Evolutionary conservation across 2,888 invertebrate species (phyloP).

Genomic region (Trachelus stipa): DNA sequence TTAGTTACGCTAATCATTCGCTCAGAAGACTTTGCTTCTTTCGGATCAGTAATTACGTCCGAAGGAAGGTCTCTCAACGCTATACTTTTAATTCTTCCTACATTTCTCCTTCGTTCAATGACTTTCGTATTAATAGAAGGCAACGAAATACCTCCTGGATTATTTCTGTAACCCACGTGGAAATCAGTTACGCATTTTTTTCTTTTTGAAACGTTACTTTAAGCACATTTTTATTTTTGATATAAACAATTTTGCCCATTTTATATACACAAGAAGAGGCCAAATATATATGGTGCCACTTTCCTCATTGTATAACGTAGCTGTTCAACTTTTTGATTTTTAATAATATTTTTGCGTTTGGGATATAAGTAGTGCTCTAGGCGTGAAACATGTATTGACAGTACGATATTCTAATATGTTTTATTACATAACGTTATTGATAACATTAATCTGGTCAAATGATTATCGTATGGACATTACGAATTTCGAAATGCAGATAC

Average conservation of each 20-base stretch:
- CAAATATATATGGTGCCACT: background rate
- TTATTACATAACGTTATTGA: background rate
- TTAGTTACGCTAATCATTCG: background rate
- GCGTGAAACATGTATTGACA: background rate
- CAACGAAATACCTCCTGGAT: background rate
- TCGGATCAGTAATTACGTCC: background rate
- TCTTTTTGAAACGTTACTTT: background rate
- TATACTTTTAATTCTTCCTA: background rate
- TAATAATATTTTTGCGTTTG: too few species aligned
- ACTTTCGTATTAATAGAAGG: background rate
- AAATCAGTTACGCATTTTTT: background rate
- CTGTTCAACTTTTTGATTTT: background rate
- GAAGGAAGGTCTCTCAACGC: background rate
- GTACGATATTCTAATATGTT: background rate
- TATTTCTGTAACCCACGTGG: background rate
- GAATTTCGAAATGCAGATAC: background rate
- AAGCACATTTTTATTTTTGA: background rate
- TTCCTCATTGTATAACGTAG: background rate
- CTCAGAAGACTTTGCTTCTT: background rate
- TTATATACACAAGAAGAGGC: background rate
- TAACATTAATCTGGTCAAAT: background rate
- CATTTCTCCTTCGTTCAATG: background rate
- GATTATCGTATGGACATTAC: background rate
- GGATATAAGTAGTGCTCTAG: too few species aligned
- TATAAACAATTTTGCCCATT: background rate